A percentile compares a stretch with the other conserved stretches of the same genome.
Conservation (phyloP, 92 coral and sea anemone genomes). For the Ricordea florida region DNA sequence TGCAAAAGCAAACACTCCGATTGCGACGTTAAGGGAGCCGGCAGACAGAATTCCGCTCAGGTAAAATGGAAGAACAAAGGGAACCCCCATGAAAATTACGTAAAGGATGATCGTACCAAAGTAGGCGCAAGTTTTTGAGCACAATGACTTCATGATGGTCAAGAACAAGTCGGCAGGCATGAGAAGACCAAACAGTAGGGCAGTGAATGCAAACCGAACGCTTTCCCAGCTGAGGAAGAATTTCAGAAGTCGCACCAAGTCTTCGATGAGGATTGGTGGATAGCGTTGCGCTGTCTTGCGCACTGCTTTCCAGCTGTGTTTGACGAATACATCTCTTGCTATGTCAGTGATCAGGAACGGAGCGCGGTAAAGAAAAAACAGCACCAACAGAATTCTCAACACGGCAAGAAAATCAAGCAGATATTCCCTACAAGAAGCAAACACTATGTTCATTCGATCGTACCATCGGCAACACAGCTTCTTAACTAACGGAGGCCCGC, state of each 20-base stretch:
- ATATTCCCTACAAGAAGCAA: slow-evolving; percentile 76
- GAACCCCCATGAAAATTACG: slow-evolving; percentile 75
- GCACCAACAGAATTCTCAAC: slow-evolving; percentile 71
- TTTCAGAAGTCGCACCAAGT: slow-evolving; percentile 52
- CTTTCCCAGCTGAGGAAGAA: slow-evolving; percentile 82
- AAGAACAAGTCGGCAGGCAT: slow-evolving; percentile 96
- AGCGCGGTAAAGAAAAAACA: slow-evolving; percentile 85
- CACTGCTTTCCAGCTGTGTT: slow-evolving; percentile 96
- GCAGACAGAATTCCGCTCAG: slow-evolving; percentile 61
- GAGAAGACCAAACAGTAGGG: slow-evolving; percentile 89
- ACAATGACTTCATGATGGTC: slow-evolving; percentile 73
- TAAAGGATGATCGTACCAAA: slow-evolving; percentile 65
- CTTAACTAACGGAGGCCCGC: slow-evolving; percentile 81
- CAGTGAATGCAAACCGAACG: slow-evolving; percentile 83
- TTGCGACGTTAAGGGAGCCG: slow-evolving; percentile 39
- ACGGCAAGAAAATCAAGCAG: slow-evolving; percentile 75
- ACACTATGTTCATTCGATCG: slow-evolving; percentile 85
- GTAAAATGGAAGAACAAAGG: slow-evolving; percentile 76
- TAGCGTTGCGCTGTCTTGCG: slow-evolving; percentile 87
- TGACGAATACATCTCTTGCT: slow-evolving; percentile 75
- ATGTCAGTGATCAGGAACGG: slow-evolving; percentile 91
- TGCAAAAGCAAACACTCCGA: slow-evolving; percentile 71
- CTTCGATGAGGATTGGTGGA: slow-evolving; percentile 73
- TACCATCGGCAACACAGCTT: slow-evolving; percentile 91
- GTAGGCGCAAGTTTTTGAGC: slow-evolving; percentile 56